A percentile compares a stretch with the other conserved stretches of the same genome.
These are phyloP conservation scores for Micromesistius poutassou DNA, from an alignment of 2,797 vertebrate genomes.

Conservation along the genomic window DNA sequence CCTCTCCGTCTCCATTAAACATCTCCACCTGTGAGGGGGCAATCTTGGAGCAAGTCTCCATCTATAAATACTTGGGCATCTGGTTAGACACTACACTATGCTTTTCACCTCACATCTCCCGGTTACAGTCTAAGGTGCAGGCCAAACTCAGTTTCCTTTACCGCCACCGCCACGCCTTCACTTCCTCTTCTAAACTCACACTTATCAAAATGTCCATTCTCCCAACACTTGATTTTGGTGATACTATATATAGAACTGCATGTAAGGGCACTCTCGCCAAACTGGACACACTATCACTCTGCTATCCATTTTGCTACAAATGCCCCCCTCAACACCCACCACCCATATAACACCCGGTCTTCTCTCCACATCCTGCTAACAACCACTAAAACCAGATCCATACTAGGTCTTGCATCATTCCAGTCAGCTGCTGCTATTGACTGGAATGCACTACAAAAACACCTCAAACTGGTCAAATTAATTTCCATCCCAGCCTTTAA, in stretches of 20 bases:
- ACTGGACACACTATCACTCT: no score
- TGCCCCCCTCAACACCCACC: no score
- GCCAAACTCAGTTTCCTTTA: not conserved
- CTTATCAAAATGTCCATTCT: conserved; percentile 7
- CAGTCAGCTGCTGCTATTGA: not conserved
- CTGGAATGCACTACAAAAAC: not conserved
- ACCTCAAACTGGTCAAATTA: not conserved
- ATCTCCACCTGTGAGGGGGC: no score
- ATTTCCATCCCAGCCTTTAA: not conserved
- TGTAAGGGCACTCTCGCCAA: no score
- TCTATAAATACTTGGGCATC: no score
- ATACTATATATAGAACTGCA: not conserved
- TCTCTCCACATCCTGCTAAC: not conserved
- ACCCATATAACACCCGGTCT: not conserved
- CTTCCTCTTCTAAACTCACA: conserved; percentile 4
- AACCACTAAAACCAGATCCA: not conserved
- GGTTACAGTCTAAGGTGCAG: not conserved
- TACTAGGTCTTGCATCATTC: not conserved
- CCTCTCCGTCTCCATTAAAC: no score
- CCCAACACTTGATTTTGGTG: not conserved
- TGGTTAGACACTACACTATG: no score
- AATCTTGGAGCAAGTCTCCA: no score
- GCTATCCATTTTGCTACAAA: no score
- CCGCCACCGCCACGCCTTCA: not conserved
- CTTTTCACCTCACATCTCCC: no score